These are phyloP conservation scores for Lycia hirtaria DNA, from an alignment of 2,888 invertebrate species.

Conservation along the genomic window DNA sequence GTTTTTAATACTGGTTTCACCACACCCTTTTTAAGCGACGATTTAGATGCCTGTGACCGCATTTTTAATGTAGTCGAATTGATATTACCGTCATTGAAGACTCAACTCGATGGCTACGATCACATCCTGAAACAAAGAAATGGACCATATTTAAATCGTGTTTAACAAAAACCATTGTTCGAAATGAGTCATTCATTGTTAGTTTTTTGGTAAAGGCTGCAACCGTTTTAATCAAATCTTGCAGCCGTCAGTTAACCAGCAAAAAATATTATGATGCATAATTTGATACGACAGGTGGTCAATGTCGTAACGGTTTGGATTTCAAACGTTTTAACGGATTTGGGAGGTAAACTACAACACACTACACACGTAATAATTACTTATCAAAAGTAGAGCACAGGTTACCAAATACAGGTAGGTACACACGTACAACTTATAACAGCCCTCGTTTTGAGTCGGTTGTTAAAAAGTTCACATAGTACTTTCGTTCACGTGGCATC, in stretches of 20 bases:
- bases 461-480: no score
- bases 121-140: constrained; percentile 79
- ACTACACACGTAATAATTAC: no score
- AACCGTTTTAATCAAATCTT: constrained; percentile 51
- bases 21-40: constrained; percentile 77
- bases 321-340: not conserved
- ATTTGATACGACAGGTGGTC: constrained; percentile 60
- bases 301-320: constrained; percentile 46
- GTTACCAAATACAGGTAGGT: no score
- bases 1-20: constrained; percentile 70
- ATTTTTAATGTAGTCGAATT: constrained; percentile 73
- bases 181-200: not conserved
- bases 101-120: constrained; percentile 58
- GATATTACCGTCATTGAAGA: constrained; percentile 71
- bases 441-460: no score
- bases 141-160: not conserved
- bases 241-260: constrained; percentile 50
- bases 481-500: no score
- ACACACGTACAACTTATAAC: no score
- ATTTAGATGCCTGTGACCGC: constrained; percentile 81
- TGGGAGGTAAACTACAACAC: no score
- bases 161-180: not conserved
- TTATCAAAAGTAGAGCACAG: no score
- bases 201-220: constrained; percentile 38
- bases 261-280: constrained; percentile 60